Conservation (phyloP, 2,113 vertebrate species). For the Hiodon alosoides region DNA sequence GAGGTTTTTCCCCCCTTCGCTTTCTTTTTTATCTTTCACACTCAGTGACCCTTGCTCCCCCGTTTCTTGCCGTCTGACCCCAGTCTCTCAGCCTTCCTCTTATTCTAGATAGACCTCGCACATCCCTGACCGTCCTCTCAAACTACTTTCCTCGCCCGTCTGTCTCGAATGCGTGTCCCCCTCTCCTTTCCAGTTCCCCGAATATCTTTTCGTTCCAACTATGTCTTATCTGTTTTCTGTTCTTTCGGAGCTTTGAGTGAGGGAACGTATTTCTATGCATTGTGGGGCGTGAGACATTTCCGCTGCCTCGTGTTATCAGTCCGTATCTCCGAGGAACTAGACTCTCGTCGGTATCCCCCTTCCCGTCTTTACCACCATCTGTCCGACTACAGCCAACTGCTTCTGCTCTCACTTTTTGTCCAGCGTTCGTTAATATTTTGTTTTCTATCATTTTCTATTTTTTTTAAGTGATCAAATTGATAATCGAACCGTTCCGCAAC, state of each 20-base stretch:
- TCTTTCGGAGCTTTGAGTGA: conserved; percentile 31
- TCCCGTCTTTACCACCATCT: conserved; percentile 2
- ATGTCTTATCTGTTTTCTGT: conserved; percentile 31
- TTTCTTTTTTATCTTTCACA: conserved; percentile 63
- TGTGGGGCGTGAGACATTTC: conserved; percentile 29
- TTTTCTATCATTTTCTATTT: too few relatives aligned
- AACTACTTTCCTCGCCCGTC: conserved; percentile 38
- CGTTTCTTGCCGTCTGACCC: conserved; percentile 67
- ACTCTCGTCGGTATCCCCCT: conserved; percentile 1
- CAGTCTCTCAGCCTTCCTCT: conserved; percentile 46
- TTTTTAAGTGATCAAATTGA: too few relatives aligned
- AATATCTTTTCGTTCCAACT: conserved; percentile 19
- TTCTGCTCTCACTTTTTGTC: conserved; percentile 3
- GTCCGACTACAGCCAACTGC: conserved; percentile 12
- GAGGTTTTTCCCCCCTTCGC: conserved; percentile 53
- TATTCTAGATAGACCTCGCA: conserved; percentile 47
- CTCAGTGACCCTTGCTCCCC: conserved; percentile 69
- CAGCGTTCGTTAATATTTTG: conserved; percentile 2
- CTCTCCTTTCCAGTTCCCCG: conserved; percentile 29
- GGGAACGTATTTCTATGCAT: conserved; percentile 24
- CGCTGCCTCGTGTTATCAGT: conserved; percentile 25
- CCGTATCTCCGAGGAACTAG: conserved; percentile 32
- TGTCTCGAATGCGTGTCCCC: conserved; percentile 41
- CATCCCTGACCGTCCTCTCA: conserved; percentile 50
- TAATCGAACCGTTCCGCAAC: too few relatives aligned